These are phyloP conservation scores for Ctenopoma multispine DNA, from an alignment of 2,797 vertebrate species.

Conservation along the genomic window DNA sequence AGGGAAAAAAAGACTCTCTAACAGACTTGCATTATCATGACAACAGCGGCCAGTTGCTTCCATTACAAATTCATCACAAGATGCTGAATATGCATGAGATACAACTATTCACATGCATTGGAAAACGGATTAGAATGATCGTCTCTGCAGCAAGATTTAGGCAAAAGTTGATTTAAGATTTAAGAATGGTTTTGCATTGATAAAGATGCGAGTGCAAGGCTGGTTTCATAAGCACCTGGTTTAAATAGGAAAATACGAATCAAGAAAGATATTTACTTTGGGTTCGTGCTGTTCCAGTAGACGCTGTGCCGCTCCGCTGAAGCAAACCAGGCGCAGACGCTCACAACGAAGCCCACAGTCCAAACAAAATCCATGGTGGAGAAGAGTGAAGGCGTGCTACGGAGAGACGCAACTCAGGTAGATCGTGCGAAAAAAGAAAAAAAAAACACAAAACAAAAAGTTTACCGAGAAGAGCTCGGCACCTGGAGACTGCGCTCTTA, in stretches of 20 bases:
- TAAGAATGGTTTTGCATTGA: neutral
- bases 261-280: slow-evolving; percentile 74
- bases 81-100: slow-evolving; percentile 62
- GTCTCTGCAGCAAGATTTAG: neutral
- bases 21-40: slow-evolving; percentile 74
- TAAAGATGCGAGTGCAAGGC: neutral
- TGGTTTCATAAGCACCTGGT: neutral
- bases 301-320: slow-evolving; percentile 85
- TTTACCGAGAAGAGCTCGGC: slow-evolving; percentile 20
- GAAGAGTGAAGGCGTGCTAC: slow-evolving; percentile 54
- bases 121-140: neutral
- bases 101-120: slow-evolving; percentile 10
- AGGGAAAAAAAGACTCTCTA: slow-evolving; percentile 33
- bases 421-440: slow-evolving; percentile 28
- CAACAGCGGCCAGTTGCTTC: slow-evolving; percentile 64
- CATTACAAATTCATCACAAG: slow-evolving; percentile 58
- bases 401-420: slow-evolving; percentile 49
- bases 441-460: slow-evolving; percentile 11
- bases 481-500: slow-evolving; percentile 4
- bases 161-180: slow-evolving; percentile 1
- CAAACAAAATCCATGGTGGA: slow-evolving; percentile 83
- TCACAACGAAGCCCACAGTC: slow-evolving; percentile 71
- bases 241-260: neutral
- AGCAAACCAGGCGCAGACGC: slow-evolving; percentile 75
- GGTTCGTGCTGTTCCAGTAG: slow-evolving; percentile 86